These are phyloP conservation scores for Terrapene triunguis DNA, from an alignment of 2,113 vertebrate species.

Conservation along the genomic window DNA sequence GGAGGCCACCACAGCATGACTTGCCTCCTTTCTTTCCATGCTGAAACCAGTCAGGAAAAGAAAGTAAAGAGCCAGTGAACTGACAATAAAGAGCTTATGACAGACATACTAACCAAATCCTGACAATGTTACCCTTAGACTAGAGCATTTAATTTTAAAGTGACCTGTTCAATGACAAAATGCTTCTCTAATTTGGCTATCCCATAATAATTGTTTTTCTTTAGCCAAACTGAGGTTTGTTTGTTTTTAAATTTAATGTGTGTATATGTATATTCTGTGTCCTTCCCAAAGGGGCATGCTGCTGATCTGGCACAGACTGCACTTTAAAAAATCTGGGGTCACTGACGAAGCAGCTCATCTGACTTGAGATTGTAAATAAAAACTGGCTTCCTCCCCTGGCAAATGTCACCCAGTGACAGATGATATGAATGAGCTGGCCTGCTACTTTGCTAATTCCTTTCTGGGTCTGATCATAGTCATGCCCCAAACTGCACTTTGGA, in stretches of 20 bases:
- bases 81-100: rapidly evolving
- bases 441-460: background rate
- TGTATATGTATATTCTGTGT: background rate
- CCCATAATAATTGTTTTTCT: background rate
- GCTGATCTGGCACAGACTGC: too few species aligned
- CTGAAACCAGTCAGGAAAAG: background rate
- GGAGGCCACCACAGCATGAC: rapidly evolving
- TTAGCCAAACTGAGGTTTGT: rapidly evolving
- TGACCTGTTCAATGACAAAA: rapidly evolving
- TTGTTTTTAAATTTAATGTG: rapidly evolving
- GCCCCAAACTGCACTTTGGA: background rate
- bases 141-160: rapidly evolving
- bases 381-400: background rate
- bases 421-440: background rate
- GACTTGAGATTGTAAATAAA: background rate
- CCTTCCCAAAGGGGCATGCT: background rate
- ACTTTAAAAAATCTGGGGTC: rapidly evolving
- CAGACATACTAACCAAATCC: rapidly evolving
- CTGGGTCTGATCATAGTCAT: background rate
- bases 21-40: rapidly evolving
- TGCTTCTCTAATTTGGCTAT: rapidly evolving
- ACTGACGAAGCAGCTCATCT: background rate
- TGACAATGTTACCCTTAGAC: rapidly evolving
- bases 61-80: rapidly evolving
- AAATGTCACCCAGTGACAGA: background rate